Evolutionary conservation across 1,140 invertebrate species (phyloP), one percentile per base, ranked within the genome.

Genomic region (Macrosteles quadrilineatus): DNA sequence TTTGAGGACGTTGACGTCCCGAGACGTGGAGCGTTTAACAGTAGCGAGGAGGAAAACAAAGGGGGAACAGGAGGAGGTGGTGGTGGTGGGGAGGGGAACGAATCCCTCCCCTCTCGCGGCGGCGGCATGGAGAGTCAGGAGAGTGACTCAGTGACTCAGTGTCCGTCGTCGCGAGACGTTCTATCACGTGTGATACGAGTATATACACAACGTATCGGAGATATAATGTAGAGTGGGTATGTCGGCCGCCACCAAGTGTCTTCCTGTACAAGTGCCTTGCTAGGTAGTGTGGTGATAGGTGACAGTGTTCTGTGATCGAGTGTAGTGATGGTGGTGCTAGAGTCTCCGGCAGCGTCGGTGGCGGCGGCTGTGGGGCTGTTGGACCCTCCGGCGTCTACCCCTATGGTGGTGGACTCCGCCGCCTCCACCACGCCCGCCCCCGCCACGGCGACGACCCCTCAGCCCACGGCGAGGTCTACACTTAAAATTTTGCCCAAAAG

Each of bases 401-500:
- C 71, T 32, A 53, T 69, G 67, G 17, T 62, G 30, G 32, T 72
- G 53, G 59, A 70, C 71, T 40, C 69, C 43, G 36, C 71, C 53
- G 17, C 63, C 59, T 27, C 59, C 57, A 45, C 73, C 40, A 55
- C 66, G 36, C 66, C 71, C 23, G 69, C 73, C 57, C 21, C 71
- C 45, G 32, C 32, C 32, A 36, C 32, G 32, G 32, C 32, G 32
- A 70, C 72, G 1, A 47, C 70, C 32, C 67, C 68, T 9, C 32
- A 36, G 32, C 67, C 72, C 9, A 47, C 70, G 25, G 57, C 68
- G 9, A 69, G 76, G 23, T 72, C 70, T 75, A 89, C 91, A 74
- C 85, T 93, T 78, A 95, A 95, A 86, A 87, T 94, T 82, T 84
- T 94, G 80, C 91, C 91, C 76, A 94, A 95, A 83, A 85, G 92